Evolutionary conservation across 2,888 invertebrate genomes (phyloP).

Genomic region (Drosophila cracens): DNA sequence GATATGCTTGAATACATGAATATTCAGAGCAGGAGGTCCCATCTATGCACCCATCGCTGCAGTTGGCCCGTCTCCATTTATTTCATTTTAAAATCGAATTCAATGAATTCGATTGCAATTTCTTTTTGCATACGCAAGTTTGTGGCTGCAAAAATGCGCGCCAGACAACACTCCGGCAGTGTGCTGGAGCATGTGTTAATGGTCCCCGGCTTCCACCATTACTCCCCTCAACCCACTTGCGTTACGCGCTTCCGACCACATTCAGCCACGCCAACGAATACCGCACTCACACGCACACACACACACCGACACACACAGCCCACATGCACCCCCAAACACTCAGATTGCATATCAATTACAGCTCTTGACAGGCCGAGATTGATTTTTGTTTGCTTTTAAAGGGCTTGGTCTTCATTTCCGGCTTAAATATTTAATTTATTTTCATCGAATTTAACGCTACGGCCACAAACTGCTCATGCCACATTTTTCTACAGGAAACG

Average conservation of each 20-base stretch:
- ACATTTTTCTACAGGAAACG: not conserved
- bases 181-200: conserved; percentile 57
- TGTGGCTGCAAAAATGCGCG: conserved; percentile 63
- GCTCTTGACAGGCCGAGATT: conserved; percentile 60
- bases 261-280: conserved; percentile 30
- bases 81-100: conserved; percentile 76
- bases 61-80: conserved; percentile 40
- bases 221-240: not conserved
- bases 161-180: conserved; percentile 22
- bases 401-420: conserved; percentile 34
- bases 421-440: conserved; percentile 27
- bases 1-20: conserved; percentile 7
- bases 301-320: not conserved
- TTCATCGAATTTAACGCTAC: conserved; percentile 1
- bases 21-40: conserved; percentile 19
- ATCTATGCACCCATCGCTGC: not conserved
- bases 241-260: conserved; percentile 35
- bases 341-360: conserved; percentile 66
- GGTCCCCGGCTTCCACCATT: conserved; percentile 13
- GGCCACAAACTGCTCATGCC: not conserved
- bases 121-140: conserved; percentile 78
- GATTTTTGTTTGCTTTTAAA: conserved; percentile 64
- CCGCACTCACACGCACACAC: conserved; percentile 8
- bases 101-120: conserved; percentile 78
- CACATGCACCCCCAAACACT: conserved; percentile 37